Evolutionary conservation across 2,797 vertebrate species (phyloP).

Genomic region (Peromyscus melanophrys): DNA sequence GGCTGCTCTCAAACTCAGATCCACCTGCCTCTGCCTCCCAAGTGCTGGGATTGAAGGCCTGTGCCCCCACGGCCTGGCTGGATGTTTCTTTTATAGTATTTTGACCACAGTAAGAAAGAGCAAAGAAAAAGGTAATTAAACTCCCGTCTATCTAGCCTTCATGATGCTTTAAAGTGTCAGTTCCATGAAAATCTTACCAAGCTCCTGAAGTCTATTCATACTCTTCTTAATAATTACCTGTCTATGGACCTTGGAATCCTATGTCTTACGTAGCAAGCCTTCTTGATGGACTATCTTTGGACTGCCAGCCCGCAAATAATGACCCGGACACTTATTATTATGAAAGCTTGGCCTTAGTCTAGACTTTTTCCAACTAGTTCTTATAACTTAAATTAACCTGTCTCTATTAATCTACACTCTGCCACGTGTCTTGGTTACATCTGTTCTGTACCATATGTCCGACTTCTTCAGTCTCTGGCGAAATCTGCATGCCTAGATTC

Average conservation of each 20-base stretch:
- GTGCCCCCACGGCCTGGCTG: background rate
- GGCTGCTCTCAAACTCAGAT: background rate
- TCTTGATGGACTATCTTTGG: background rate
- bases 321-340: background rate
- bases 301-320: background rate
- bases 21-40: background rate
- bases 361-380: background rate
- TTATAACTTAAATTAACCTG: background rate
- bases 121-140: constrained; percentile 58
- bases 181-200: constrained; percentile 42
- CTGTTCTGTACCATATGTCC: background rate
- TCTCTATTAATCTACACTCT: background rate
- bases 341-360: background rate
- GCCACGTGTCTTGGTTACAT: background rate
- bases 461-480: background rate
- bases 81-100: constrained; percentile 27
- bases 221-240: background rate
- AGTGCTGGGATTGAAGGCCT: background rate
- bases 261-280: background rate
- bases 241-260: background rate
- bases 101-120: constrained; percentile 7
- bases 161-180: constrained; percentile 52
- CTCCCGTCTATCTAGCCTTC: constrained; percentile 15
- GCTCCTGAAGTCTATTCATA: constrained; percentile 19
- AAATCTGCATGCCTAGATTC: background rate